Conservation (phyloP, 2,888 invertebrate species). For the Carabus problematicus region DNA sequence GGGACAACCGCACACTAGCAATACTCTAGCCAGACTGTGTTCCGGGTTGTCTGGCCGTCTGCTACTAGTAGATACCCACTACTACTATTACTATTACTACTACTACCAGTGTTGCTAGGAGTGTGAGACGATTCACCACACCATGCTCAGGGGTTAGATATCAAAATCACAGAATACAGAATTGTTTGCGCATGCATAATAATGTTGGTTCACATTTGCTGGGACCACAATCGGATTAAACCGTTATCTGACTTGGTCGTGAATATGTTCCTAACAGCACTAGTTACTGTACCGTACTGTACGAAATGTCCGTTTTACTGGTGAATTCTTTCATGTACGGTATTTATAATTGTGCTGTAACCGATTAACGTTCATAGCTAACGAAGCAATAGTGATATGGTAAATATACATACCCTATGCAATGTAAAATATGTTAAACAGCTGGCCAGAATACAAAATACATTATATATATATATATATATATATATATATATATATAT, state of each 20-base stretch:
- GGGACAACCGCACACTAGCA: not conserved
- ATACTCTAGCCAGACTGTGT: not conserved
- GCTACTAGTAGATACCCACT: not conserved
- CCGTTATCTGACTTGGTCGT: not conserved
- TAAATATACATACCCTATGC: no score
- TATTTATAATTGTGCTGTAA: no score
- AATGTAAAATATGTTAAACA: no score
- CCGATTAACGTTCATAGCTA: no score
- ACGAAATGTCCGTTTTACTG: no score
- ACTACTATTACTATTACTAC: not conserved
- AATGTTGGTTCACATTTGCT: slow-evolving; percentile 34
- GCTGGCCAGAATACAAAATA: no score
- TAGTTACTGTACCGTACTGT: no score
- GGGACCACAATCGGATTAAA: slow-evolving; percentile 28
- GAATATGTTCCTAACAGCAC: no score
- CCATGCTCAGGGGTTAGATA: not conserved
- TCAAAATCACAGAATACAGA: not conserved
- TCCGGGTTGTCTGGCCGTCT: not conserved
- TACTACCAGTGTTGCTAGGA: not conserved
- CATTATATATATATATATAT: no score
- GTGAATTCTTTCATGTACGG: no score
- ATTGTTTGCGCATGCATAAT: slow-evolving; percentile 40
- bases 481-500: no score
- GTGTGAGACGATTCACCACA: not conserved
- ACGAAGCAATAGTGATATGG: no score